These are phyloP conservation scores for Drosophila nigricruria DNA, from an alignment of 2,888 invertebrate species.

Conservation along the genomic window DNA sequence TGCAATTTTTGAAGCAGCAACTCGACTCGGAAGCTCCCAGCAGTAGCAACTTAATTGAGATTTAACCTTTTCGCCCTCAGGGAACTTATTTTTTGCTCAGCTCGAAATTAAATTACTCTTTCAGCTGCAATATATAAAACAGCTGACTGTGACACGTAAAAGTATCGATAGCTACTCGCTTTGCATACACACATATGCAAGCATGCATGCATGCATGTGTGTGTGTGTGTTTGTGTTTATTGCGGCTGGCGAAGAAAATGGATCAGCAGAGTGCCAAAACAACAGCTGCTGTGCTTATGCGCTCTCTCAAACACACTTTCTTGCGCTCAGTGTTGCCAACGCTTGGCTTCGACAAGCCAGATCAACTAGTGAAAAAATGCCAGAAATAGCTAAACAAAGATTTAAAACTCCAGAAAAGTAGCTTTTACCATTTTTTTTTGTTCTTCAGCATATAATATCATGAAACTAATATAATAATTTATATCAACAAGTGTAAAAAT, in stretches of 20 bases:
- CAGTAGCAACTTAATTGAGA: slow-evolving; percentile 33
- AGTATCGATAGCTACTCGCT: slow-evolving; percentile 2
- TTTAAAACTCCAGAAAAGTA: too few species aligned
- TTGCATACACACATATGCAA: background rate
- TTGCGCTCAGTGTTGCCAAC: background rate
- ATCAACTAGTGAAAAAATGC: too few species aligned
- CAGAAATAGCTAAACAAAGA: too few species aligned
- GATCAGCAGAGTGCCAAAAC: slow-evolving; percentile 8
- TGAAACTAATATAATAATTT: too few species aligned
- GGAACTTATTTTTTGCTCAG: slow-evolving; percentile 19
- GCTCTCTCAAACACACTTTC: background rate
- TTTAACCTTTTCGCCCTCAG: slow-evolving; percentile 36
- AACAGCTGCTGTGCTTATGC: slow-evolving; percentile 11
- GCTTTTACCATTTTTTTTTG: too few species aligned
- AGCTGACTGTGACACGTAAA: slow-evolving; percentile 4
- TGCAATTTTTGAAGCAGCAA: slow-evolving; percentile 32
- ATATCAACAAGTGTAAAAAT: too few species aligned
- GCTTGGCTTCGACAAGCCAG: too few species aligned
- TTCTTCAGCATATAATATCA: too few species aligned
- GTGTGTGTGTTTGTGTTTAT: background rate
- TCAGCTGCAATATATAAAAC: background rate
- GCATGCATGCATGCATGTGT: background rate
- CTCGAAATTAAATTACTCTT: slow-evolving; percentile 40
- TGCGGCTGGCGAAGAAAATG: background rate
- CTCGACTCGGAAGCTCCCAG: slow-evolving; percentile 29